These are phyloP conservation scores for Drosophila athabasca DNA, from an alignment of 1,140 invertebrate genomes.

Conservation along the genomic window DNA sequence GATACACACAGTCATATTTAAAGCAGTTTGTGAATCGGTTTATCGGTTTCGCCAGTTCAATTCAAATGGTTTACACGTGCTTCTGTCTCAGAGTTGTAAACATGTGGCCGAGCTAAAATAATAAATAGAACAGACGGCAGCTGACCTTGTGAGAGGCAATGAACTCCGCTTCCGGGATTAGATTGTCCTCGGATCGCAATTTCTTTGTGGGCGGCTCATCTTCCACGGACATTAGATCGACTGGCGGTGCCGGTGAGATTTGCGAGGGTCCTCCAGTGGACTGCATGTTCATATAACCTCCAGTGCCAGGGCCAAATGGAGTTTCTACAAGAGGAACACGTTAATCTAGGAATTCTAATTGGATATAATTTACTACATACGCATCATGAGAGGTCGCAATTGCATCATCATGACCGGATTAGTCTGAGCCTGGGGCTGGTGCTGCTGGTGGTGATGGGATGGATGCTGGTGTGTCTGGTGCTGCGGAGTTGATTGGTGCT, in stretches of 20 bases:
- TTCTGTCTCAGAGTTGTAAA: too few species aligned
- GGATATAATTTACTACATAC: conserved; percentile 74
- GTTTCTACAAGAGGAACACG: conserved; percentile 45
- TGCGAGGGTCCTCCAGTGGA: conserved; percentile 55
- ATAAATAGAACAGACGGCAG: too few species aligned
- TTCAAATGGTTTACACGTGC: too few species aligned
- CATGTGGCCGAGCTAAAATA: too few species aligned
- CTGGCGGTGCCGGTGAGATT: conserved; percentile 84
- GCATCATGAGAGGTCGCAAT: conserved; percentile 86
- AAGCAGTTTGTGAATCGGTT: too few species aligned
- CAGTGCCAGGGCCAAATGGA: conserved; percentile 82
- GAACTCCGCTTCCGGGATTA: conserved; percentile 92
- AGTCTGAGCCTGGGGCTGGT: conserved; percentile 50
- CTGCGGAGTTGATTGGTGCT: conserved; percentile 35
- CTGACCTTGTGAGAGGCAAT: conserved; percentile 84
- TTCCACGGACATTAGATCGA: conserved; percentile 85
- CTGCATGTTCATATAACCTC: conserved; percentile 82
- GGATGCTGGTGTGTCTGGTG: conserved; percentile 54
- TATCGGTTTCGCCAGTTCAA: too few species aligned
- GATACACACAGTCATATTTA: too few species aligned
- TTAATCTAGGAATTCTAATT: background rate
- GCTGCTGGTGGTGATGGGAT: conserved; percentile 62
- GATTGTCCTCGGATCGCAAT: conserved; percentile 94
- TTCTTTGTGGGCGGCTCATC: conserved; percentile 96
- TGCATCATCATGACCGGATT: conserved; percentile 88